Evolutionary conservation across 2,888 invertebrate species (phyloP), one percentile per base, ranked within the genome.

Genomic region (Bombylius major): DNA sequence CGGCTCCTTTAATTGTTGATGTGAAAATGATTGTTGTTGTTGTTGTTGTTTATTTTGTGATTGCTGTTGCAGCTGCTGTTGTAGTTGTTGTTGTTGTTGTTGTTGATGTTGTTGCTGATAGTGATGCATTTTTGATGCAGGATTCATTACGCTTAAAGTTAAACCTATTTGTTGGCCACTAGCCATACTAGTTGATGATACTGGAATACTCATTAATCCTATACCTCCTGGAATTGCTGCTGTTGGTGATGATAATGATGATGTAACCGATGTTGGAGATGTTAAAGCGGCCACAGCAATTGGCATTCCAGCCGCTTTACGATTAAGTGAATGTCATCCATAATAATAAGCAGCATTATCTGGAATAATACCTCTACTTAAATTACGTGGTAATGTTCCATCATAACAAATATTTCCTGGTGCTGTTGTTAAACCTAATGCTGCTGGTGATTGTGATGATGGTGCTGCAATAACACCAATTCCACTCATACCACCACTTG

Each of bases 321-420:
- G 70, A 61, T 67, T 70, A 5, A 72, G 64, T 60, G 71, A 69
- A 62, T 73, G 73, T 73, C 73, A 73, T 69, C 73, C 73, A 56
- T 71, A 72, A 61, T 69, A 71, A 54, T 70, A 71, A 61, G 71
- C 70, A 44, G 62, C 55, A 56, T 60, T 60, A 46, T 63, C 62
- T 11, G 58, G 55, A 39, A 60, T 60, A 39, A 60, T 60, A 46
- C 60, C 60, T 50, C 61, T 62, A 51, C 58, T 62, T 32, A 64
- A 33, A 32, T 58, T 62, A 8, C 73, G 63, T 23, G 73, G 72
- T 60, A 72, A 65, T 5, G 71, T 69, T 59, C 68, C 66, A 57
- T 72, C 70, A 55, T 70, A 71, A 59, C 70, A 71, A 32, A 71
- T 63, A 32, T 66, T 67, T 36, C 66, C 64, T 34, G 64, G 63